A percentile compares a stretch with the other conserved stretches of the same genome.
Conservation (phyloP, 2,888 invertebrate genomes). For the Rhodophaea formosa region DNA sequence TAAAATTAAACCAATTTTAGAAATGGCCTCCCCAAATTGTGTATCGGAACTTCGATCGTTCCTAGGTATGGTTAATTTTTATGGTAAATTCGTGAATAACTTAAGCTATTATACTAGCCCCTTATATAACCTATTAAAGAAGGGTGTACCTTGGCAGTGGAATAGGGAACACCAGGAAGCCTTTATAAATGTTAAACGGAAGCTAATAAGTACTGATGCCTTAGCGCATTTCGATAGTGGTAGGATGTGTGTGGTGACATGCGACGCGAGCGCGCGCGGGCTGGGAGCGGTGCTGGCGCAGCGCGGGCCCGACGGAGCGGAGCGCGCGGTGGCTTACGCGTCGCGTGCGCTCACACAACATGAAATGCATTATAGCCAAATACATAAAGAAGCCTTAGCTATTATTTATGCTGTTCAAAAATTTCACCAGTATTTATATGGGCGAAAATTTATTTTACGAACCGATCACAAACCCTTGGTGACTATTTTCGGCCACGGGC, state of each 20-base stretch:
- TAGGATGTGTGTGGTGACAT: conserved; percentile 26
- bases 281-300: conserved; percentile 31
- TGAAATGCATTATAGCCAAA: conserved; percentile 33
- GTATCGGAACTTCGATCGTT: conserved; percentile 5
- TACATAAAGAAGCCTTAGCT: conserved; percentile 10
- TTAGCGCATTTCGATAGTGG: conserved; percentile 29
- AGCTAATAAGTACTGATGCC: conserved; percentile 22
- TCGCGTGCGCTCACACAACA: conserved; percentile 30
- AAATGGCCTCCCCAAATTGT: background rate
- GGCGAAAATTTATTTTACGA: conserved; percentile 12
- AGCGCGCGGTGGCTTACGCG: conserved; percentile 32
- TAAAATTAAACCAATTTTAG: background rate
- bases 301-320: conserved; percentile 22
- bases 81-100: conserved; percentile 16
- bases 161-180: conserved; percentile 7
- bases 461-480: conserved; percentile 26
- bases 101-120: conserved; percentile 8
- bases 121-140: conserved; percentile 19
- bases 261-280: conserved; percentile 29
- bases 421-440: conserved; percentile 19
- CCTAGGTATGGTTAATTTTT: conserved; percentile 17
- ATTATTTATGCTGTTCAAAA: conserved; percentile 11
- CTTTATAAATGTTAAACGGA: conserved; percentile 26
- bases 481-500: conserved; percentile 21
- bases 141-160: conserved; percentile 25